These are phyloP conservation scores for Liodrosophila aerea DNA, from an alignment of 2,888 invertebrate species.

Conservation along the genomic window DNA sequence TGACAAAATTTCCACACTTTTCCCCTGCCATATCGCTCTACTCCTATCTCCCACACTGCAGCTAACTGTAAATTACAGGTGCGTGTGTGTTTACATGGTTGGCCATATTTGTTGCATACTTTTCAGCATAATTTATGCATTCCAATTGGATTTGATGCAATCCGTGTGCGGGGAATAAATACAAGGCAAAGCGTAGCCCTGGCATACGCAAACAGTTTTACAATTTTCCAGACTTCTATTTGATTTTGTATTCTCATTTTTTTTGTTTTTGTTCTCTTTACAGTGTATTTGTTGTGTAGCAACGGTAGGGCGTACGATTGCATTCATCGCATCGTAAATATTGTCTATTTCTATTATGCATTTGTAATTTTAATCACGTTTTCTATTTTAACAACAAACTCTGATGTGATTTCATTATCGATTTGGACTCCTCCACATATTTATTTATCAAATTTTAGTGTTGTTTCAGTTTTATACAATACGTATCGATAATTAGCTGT, in stretches of 20 bases:
- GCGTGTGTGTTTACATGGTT: constrained; percentile 23
- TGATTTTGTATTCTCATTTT: constrained; percentile 8
- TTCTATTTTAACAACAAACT: constrained; percentile 7
- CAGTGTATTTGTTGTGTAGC: constrained; percentile 7
- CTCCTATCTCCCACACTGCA: background rate
- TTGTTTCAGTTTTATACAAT: too few relatives aligned
- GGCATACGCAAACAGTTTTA: constrained; percentile 2
- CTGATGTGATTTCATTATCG: constrained; percentile 4
- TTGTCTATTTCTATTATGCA: constrained; percentile 25
- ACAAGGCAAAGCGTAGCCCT: too few relatives aligned
- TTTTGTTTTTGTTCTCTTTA: constrained; percentile 5
- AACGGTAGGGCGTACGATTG: background rate
- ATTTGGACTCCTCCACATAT: too few relatives aligned
- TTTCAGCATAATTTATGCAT: constrained; percentile 58
- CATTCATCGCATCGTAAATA: constrained; percentile 24
- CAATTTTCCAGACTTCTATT: background rate
- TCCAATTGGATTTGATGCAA: constrained; percentile 45
- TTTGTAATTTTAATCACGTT: background rate
- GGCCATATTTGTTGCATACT: constrained; percentile 49
- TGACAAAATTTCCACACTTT: constrained; percentile 32
- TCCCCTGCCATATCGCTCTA: background rate
- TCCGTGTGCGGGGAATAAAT: too few relatives aligned
- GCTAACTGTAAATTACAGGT: constrained; percentile 28
- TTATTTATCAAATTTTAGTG: too few relatives aligned
- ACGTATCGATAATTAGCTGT: too few relatives aligned